Percentiles rank a stretch among this genome's conserved stretches.
Evolutionary conservation across 2,113 vertebrate genomes (phyloP).

Genomic region (Montifringilla adamsi): DNA sequence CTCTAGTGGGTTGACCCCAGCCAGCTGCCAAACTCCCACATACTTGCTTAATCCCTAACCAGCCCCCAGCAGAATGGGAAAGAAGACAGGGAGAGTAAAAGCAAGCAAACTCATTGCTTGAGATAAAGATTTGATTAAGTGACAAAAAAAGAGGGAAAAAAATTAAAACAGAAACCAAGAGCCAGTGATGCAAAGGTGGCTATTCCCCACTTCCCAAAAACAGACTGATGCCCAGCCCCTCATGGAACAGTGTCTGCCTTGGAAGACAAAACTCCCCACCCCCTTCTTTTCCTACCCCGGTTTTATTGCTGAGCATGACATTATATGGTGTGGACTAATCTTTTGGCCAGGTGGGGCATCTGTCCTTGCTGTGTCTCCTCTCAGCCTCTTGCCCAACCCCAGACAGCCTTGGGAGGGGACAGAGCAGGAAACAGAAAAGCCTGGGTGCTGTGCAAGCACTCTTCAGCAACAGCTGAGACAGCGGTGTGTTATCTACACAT

Average conservation of each 20-base stretch:
- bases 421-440: not conserved
- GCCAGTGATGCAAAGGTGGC: not conserved
- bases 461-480: not conserved
- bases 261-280: not conserved
- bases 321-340: not conserved
- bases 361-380: not conserved
- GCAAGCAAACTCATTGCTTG: not conserved
- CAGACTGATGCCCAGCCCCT: not conserved
- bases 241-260: fast-evolving
- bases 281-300: not conserved
- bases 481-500: not conserved
- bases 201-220: not conserved
- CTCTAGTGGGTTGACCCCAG: not conserved
- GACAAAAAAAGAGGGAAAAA: not conserved
- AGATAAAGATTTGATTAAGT: not conserved
- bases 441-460: not conserved
- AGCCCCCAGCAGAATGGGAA: not conserved
- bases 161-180: not conserved
- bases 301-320: not conserved
- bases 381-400: not conserved
- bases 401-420: not conserved
- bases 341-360: not conserved
- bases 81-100: not conserved
- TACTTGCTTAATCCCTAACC: not conserved
- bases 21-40: not conserved